Evolutionary conservation across 1,140 invertebrate species (phyloP), one percentile per base, ranked within the genome.

Genomic region (Saccostrea glomerata): DNA sequence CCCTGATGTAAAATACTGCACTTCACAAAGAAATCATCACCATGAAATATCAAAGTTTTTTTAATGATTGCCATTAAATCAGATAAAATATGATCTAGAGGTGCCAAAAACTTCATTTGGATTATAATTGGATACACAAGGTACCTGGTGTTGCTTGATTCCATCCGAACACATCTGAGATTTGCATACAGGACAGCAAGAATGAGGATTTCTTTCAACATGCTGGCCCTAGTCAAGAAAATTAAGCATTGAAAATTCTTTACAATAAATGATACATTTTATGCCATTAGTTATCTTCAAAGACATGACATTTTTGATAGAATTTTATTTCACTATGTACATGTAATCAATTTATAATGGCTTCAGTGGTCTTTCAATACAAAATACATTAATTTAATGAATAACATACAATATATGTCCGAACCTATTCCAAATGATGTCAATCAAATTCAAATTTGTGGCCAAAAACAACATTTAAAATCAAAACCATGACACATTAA

Each of bases 111-210:
- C 25, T 77, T 25, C 23, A 77, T 77, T 36, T 77, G 23, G 70
- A 77, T 77, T 77, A 30, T 25, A 77, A 30, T 77, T 77, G 70
- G 70, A 77, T 36, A 30, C 23, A 36, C 30, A 30, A 30, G 70
- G 70, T 91, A 91, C 90, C 90, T 91, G 87, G 73, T 89, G 89
- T 20, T 82, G 56, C 58, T 36, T 89, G 20, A 13, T 12, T 30
- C 30, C 54, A 84, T 89, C 88, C n/a, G 73, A 58, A 89, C 90
- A 91, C 15, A 30, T 82, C 9, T 73, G 54, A 23, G 82, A 58
- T 6, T 87, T 82, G 90, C 91, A 92, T 6, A 82, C 54, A n/a
- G 91, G 91, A 85, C 91, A 92, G 84, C 91, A 92, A 11, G 66
- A 55, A 17, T 82, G 88, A 30, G 77, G 55, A 36, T 13, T 15